Evolutionary conservation across 2,888 invertebrate genomes (phyloP), one percentile per base, ranked within the genome.

Genomic region (Ptycholaimellus sp.): DNA sequence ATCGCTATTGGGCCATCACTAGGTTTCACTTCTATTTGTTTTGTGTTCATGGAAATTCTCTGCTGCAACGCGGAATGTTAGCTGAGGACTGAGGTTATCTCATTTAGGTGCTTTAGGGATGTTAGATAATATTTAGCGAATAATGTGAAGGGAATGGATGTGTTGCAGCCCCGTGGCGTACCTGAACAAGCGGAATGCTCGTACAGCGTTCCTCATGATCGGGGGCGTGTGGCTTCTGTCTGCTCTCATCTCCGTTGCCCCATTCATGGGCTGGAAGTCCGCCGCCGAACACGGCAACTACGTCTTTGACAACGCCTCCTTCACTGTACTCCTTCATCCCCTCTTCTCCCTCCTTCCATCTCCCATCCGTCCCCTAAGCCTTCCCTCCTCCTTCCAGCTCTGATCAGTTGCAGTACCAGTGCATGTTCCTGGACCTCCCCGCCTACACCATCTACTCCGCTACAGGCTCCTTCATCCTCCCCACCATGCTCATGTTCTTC

Each of bases 401-500:
- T n/a, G n/a, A n/a, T n/a, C n/a, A n/a, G n/a, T n/a, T n/a, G n/a
- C n/a, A n/a, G n/a, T n/a, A n/a, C 1, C 47, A 49, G 29, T 54
- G 55, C 37, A 50, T 49, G 6, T 54, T 54, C 35, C 43, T 54
- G 29, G 52, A 53, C 41, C 44, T 57, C 13, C 58, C 56, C 18
- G 59, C 59, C 18, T 65, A 64, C 45, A 55, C 62, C 16, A 57
- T 65, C 18, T 65, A 63, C 45, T 59, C 60, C 2, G 59, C 62
- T n/a, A 53, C 62, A 33, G 64, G 93, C 50, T 93, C 90, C 55
- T 96, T 96, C 70, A 96, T 87, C 71, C 83, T 96, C 60, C 96
- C 96, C 43, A 82, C 85, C 56, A 79, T 87, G 62, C 85, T 96
- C 61, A 93, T 96, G 90, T 87, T 93, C 57, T 87, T 93, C 66